phyloP scores from a whole-genome alignment of 2,113 vertebrate genomes.

The Himantopus leucocephalus region DNA sequence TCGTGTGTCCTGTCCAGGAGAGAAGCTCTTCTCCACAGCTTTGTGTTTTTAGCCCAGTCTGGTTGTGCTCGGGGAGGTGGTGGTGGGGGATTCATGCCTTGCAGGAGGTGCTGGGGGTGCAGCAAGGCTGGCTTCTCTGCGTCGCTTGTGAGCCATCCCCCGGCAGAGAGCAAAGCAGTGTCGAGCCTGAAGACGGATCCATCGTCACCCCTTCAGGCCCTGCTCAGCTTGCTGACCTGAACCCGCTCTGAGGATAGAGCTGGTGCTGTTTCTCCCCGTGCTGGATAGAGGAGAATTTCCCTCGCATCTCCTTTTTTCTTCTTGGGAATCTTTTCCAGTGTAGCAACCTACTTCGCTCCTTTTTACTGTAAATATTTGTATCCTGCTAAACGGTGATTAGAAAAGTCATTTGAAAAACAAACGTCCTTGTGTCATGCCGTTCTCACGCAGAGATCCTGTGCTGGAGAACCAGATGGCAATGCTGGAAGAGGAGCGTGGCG shows the following conservation, averaged over 20 bases:
- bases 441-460: neutral
- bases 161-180: rapidly evolving
- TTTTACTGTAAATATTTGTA: neutral
- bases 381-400: neutral
- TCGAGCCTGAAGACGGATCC: neutral
- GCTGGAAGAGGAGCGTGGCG: neutral
- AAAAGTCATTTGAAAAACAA: neutral
- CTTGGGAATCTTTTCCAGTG: neutral
- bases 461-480: neutral
- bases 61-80: neutral
- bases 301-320: neutral
- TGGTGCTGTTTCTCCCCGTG: rapidly evolving
- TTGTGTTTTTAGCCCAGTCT: neutral
- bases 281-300: neutral
- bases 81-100: neutral
- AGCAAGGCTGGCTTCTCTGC: neutral
- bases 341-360: neutral
- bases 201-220: neutral
- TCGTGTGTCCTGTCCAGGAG: neutral
- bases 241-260: neutral
- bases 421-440: neutral
- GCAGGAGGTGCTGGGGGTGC: neutral
- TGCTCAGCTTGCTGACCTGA: neutral
- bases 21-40: neutral
- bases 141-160: neutral